Evolutionary conservation across 2,797 vertebrate species (phyloP).

Genomic region (Ptychadena robeensis): DNA sequence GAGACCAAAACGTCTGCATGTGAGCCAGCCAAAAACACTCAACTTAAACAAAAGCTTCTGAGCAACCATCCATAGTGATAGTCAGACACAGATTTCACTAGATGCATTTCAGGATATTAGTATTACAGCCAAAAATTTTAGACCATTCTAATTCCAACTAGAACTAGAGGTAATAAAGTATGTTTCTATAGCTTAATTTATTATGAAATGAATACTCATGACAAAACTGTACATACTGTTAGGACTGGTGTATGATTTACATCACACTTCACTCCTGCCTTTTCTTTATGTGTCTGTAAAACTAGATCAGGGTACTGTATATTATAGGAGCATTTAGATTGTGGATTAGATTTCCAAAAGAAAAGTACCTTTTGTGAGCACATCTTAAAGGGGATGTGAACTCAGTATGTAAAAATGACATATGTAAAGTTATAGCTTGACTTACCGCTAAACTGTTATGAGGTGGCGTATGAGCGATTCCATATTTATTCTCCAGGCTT

Average conservation of each 20-base stretch:
- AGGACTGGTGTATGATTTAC: constrained; percentile 40
- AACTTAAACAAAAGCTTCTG: constrained; percentile 36
- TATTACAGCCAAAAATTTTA: constrained; percentile 12
- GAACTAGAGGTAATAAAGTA: not conserved
- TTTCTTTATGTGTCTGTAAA: constrained; percentile 18
- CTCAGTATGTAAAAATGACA: too few relatives aligned
- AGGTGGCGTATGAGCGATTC: too few relatives aligned
- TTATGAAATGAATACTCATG: constrained; percentile 40
- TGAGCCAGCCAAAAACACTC: constrained; percentile 28
- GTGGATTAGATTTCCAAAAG: too few relatives aligned
- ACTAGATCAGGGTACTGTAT: too few relatives aligned
- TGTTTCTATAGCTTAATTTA: constrained; percentile 42
- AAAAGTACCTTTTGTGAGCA: too few relatives aligned
- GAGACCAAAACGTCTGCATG: not conserved
- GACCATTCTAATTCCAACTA: constrained; percentile 32
- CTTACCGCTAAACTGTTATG: too few relatives aligned
- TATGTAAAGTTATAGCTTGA: too few relatives aligned
- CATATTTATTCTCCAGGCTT: too few relatives aligned
- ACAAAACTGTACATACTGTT: constrained; percentile 36
- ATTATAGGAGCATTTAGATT: too few relatives aligned
- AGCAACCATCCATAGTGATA: constrained; percentile 1
- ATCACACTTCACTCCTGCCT: constrained; percentile 14
- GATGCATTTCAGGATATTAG: constrained; percentile 21
- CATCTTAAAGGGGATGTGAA: too few relatives aligned
- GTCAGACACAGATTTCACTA: constrained; percentile 7